These are phyloP conservation scores for Eurypyga helias DNA, from an alignment of 2,113 vertebrate genomes.

Conservation along the genomic window DNA sequence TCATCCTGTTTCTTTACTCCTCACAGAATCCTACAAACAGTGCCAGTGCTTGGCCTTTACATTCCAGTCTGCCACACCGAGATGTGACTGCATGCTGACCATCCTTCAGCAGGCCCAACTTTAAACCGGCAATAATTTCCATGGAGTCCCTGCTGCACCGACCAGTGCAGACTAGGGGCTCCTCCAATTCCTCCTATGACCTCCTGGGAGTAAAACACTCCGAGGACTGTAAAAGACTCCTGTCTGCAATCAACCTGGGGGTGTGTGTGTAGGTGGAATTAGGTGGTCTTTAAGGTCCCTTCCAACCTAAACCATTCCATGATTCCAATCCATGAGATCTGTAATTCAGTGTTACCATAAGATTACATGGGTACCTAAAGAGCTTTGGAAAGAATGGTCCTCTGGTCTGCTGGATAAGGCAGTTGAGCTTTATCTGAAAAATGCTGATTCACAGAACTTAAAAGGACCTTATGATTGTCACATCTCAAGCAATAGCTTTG, in stretches of 20 bases:
- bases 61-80: neutral
- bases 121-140: neutral
- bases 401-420: neutral
- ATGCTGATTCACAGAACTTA: neutral
- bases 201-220: too few relatives aligned
- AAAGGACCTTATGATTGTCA: neutral
- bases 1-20: neutral
- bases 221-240: neutral
- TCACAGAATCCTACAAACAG: neutral
- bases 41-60: neutral
- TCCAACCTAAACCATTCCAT: too few relatives aligned
- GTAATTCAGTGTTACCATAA: neutral
- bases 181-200: neutral
- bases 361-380: neutral
- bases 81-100: neutral
- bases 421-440: neutral
- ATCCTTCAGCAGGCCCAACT: rapidly evolving
- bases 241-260: neutral
- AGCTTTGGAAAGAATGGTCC: neutral
- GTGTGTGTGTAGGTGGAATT: too few relatives aligned
- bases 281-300: too few relatives aligned
- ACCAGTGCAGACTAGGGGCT: neutral
- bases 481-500: neutral
- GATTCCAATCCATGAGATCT: neutral
- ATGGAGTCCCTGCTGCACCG: too few relatives aligned